phyloP scores from a whole-genome alignment of 1,140 invertebrate species.

The Bactericera cockerelli region DNA sequence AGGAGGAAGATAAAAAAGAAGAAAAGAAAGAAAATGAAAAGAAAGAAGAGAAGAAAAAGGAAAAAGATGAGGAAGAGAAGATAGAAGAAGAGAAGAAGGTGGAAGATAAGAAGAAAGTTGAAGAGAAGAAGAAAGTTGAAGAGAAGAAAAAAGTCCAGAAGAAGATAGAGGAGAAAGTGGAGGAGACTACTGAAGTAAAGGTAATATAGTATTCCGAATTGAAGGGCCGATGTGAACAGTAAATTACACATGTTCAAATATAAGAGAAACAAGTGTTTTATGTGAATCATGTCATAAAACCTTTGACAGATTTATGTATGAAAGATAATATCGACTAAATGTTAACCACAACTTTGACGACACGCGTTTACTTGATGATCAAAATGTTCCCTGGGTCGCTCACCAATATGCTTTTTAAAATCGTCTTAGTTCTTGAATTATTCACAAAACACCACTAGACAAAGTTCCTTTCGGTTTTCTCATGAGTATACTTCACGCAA shows the following conservation, averaged over 20 bases:
- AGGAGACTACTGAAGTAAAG: constrained; percentile 30
- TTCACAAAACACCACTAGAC: too few species aligned
- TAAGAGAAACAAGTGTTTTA: background rate
- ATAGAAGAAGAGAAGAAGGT: too few species aligned
- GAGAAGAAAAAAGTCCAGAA: constrained; percentile 30
- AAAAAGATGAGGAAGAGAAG: too few species aligned
- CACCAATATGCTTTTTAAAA: too few species aligned
- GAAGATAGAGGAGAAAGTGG: constrained; percentile 33
- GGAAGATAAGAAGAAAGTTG: too few species aligned
- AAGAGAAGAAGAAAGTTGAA: constrained; percentile 35
- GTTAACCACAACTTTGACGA: background rate
- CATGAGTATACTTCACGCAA: too few species aligned
- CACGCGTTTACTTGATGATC: constrained; percentile 9
- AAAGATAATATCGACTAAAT: background rate
- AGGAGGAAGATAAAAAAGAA: too few species aligned
- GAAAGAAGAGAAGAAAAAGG: too few species aligned
- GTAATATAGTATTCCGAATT: constrained; percentile 20
- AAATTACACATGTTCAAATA: background rate
- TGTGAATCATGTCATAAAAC: background rate
- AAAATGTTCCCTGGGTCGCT: too few species aligned
- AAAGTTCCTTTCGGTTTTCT: too few species aligned
- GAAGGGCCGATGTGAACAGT: constrained; percentile 9
- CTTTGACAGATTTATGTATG: background rate
- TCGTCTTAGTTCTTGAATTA: too few species aligned
- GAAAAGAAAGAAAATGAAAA: too few species aligned